These are phyloP conservation scores for Microcebus ravelobensis DNA, from an alignment of 2,113 vertebrate genomes.

Conservation along the genomic window DNA sequence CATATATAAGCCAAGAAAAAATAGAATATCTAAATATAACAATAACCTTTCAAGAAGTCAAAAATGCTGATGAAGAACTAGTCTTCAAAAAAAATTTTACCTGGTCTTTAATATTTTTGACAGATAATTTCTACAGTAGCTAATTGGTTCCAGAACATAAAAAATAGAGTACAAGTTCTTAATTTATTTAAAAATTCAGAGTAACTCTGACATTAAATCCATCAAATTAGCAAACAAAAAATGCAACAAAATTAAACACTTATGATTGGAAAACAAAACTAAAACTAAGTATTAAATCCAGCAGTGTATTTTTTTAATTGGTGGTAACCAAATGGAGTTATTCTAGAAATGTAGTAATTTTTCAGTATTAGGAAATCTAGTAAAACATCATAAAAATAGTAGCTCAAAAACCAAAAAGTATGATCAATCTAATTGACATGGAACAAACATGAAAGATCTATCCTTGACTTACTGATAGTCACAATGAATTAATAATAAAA, in stretches of 20 bases:
- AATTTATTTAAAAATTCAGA: background rate
- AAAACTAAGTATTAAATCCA: background rate
- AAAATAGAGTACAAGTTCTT: background rate
- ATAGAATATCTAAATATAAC: background rate
- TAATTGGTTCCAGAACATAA: background rate
- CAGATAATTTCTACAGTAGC: background rate
- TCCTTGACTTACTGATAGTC: background rate
- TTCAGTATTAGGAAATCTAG: background rate
- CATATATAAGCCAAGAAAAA: background rate
- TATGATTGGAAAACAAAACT: background rate
- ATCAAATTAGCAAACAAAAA: background rate
- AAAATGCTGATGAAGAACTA: background rate
- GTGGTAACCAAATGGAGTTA: background rate
- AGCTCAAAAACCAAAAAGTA: background rate
- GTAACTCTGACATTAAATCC: background rate
- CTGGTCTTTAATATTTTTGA: background rate
- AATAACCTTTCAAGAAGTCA: background rate
- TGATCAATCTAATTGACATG: background rate
- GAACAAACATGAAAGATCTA: background rate
- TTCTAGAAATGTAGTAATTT: background rate
- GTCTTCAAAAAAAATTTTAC: background rate
- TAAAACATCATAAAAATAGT: background rate
- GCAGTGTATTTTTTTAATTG: background rate
- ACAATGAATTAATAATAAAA: background rate
- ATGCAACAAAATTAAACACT: background rate